Conservation (phyloP, 2,113 vertebrate species). For the Centropus unirufus region DNA sequence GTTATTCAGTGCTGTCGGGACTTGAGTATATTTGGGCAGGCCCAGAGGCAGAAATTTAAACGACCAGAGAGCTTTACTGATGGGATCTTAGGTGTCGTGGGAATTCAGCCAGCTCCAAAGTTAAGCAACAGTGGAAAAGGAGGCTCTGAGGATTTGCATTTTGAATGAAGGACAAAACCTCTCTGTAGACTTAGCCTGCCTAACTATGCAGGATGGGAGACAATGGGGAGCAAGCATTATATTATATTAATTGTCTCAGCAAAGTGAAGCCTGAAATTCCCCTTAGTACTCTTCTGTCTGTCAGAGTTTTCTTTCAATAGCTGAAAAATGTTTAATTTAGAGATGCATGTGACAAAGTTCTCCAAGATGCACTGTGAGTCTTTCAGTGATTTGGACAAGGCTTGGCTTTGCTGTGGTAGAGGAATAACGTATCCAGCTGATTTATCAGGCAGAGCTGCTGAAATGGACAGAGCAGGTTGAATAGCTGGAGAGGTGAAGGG, state of each 20-base stretch:
- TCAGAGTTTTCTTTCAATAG: neutral
- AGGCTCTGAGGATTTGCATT: slow-evolving; percentile 28
- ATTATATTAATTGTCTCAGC: neutral
- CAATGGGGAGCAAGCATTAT: neutral
- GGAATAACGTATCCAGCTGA: neutral
- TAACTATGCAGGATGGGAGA: neutral
- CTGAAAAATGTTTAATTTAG: neutral
- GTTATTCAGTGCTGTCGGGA: neutral
- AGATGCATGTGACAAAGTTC: neutral
- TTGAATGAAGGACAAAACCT: slow-evolving; percentile 12
- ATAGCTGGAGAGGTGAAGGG: neutral
- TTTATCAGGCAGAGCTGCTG: neutral
- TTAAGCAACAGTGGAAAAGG: neutral
- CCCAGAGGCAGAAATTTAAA: slow-evolving; percentile 10
- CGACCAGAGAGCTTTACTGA: neutral
- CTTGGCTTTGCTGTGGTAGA: neutral
- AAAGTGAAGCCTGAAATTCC: slow-evolving; percentile 13
- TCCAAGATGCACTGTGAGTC: neutral
- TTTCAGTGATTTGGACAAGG: neutral
- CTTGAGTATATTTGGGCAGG: neutral
- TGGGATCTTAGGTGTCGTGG: neutral
- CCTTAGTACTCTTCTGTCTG: neutral
- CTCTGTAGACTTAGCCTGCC: neutral
- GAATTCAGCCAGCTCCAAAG: slow-evolving; percentile 1
- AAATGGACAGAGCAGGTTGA: neutral